Evolutionary conservation across 2,797 vertebrate genomes (phyloP), one percentile per base, ranked within the genome.

Genomic region (Anguilla pacifica): DNA sequence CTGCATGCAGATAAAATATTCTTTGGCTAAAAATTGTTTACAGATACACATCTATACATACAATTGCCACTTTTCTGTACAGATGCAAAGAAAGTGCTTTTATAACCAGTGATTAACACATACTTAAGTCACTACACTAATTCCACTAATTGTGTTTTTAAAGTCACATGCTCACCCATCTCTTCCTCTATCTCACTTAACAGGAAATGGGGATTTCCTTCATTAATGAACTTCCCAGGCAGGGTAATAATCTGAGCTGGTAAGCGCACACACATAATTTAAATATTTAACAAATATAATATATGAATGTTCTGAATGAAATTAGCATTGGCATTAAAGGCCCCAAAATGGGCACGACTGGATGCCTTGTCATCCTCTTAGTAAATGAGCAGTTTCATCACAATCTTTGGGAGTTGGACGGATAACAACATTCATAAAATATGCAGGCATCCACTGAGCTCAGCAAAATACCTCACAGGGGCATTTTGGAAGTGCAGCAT

Each of bases 241-340:
- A 46, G 55, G 19, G 43, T 83, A 74, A 85, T 93, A 92, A 93
- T 93, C 92, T 89, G 83, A 88, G 79, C 10, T 17, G 87, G 59
- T 53, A 28, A 57, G 19, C 22, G 2, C 82, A 88, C 84, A 89
- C 79, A 89, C 89, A 86, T 87, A 90, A 87, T 90, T 85, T 90
- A 31, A 90, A 89, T 87, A 86, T 51, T 25, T 64, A 84, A 3
- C 53, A 86, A 64, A 84, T 51, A 46, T 28, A 1, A 39, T 3
- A 22, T 81, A 61, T 61, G 15, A 17, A n/a, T 51, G 74, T 59
- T 81, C 35, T 85, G 59, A 55, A 46, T 81, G 15, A 46, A 81
- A 81, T 46, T 46, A 46, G 31, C 17, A 81, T 43, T 5, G 15
- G 39, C 35, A 81, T 19, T 81, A 7, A 81, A 81, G 17, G 77